phyloP scores from a whole-genome alignment of 2,797 vertebrate species.

The Pangasius macronema region DNA sequence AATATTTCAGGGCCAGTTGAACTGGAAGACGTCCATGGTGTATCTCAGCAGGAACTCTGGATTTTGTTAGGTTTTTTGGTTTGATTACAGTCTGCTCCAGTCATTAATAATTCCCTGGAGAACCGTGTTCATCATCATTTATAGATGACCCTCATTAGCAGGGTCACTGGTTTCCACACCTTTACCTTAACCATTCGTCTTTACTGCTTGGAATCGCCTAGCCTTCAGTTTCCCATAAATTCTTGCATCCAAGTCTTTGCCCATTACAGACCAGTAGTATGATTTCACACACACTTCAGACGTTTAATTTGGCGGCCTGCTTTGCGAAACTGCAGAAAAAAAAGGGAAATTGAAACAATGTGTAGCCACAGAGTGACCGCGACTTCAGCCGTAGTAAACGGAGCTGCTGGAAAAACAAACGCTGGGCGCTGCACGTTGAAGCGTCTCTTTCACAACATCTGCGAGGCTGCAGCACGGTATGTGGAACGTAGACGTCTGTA shows the following conservation, averaged over 20 bases:
- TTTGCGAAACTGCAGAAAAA: slow-evolving; percentile 53
- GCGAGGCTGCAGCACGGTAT: slow-evolving; percentile 38
- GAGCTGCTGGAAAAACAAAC: slow-evolving; percentile 75
- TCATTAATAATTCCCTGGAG: slow-evolving; percentile 4
- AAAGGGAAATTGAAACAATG: slow-evolving; percentile 72
- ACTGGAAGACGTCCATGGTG: background rate
- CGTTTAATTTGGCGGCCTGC: slow-evolving; percentile 55
- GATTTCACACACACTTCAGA: slow-evolving; percentile 60
- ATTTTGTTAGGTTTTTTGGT: background rate
- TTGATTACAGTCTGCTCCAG: background rate
- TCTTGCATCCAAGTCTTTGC: slow-evolving; percentile 27
- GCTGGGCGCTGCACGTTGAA: slow-evolving; percentile 60
- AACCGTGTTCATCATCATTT: background rate
- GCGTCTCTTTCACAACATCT: slow-evolving; percentile 72
- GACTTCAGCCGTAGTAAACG: slow-evolving; percentile 61
- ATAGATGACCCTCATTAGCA: background rate
- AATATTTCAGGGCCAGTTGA: slow-evolving; percentile 22
- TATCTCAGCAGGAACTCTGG: slow-evolving; percentile 4
- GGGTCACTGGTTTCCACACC: slow-evolving; percentile 27
- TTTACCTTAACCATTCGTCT: slow-evolving; percentile 34
- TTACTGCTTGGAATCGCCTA: slow-evolving; percentile 14
- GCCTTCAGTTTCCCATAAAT: slow-evolving; percentile 45
- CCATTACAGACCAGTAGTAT: slow-evolving; percentile 44
- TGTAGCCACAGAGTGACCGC: slow-evolving; percentile 71
- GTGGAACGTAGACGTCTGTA: slow-evolving; percentile 22